Evolutionary conservation across 2,797 vertebrate species (phyloP).

Genomic region (Sebastes kiyomatsui): DNA sequence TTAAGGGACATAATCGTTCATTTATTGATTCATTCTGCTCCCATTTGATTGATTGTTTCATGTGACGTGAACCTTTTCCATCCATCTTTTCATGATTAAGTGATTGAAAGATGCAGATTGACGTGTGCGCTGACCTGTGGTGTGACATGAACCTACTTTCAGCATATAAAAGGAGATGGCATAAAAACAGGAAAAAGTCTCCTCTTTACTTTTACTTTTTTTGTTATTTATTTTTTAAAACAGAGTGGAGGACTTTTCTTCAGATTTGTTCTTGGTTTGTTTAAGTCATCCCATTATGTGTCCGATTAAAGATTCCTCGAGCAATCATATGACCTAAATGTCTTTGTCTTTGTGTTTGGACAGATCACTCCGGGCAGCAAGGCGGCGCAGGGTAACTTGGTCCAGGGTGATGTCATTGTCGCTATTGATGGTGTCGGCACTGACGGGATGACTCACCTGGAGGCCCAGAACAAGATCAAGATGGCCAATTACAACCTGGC

Average conservation of each 20-base stretch:
- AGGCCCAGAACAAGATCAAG: constrained; percentile 99
- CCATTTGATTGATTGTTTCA: constrained; percentile 59
- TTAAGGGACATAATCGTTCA: constrained; percentile 20
- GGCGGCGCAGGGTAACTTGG: constrained; percentile 91
- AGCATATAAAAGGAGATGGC: neutral
- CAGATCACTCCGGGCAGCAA: constrained; percentile 97
- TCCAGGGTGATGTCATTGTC: constrained; percentile 93
- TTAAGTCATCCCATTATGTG: neutral
- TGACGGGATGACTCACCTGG: constrained; percentile 97
- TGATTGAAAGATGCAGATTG: neutral
- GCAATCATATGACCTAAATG: neutral
- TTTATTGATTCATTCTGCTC: constrained; percentile 25
- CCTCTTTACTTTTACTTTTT: neutral
- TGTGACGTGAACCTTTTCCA: neutral
- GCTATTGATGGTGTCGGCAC: constrained; percentile 95
- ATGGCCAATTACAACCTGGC: constrained; percentile 92
- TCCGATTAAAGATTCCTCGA: neutral
- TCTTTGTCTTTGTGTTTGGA: constrained; percentile 10
- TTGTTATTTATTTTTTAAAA: neutral
- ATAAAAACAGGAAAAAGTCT: neutral
- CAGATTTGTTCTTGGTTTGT: neutral
- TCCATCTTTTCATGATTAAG: neutral
- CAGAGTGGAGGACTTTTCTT: neutral
- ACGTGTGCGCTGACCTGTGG: constrained; percentile 29
- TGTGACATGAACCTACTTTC: neutral